Evolutionary conservation across 2,888 invertebrate genomes (phyloP).

Genomic region (Busseola fusca): DNA sequence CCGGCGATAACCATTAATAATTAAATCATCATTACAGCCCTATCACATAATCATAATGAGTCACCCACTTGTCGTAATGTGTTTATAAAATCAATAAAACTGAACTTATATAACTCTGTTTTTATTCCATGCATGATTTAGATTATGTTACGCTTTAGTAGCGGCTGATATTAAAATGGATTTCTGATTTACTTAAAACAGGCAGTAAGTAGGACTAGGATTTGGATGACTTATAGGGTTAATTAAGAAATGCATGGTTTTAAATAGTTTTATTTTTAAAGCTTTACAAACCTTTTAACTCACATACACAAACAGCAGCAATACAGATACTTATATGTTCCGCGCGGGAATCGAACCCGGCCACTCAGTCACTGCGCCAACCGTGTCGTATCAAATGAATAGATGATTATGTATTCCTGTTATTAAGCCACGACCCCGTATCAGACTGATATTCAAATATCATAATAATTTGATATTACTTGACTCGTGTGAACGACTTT

Average conservation of each 20-base stretch:
- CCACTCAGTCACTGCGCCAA: no score
- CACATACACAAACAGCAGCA: no score
- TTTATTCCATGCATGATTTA: slow-evolving; percentile 25
- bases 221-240: no score
- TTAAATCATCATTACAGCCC: slow-evolving; percentile 2
- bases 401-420: no score
- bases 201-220: no score
- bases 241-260: no score
- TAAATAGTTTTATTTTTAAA: no score
- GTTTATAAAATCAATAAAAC: slow-evolving; percentile 42
- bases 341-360: no score
- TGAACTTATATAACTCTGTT: slow-evolving; percentile 5
- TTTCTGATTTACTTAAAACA: no score
- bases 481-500: neutral
- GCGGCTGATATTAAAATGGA: neutral
- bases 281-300: no score
- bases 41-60: slow-evolving; percentile 33
- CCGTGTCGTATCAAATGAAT: no score
- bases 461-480: neutral
- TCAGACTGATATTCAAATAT: neutral
- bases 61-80: slow-evolving; percentile 24
- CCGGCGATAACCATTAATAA: slow-evolving; percentile 31
- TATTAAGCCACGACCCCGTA: neutral
- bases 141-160: slow-evolving; percentile 15
- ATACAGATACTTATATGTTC: no score